phyloP scores from a whole-genome alignment of 2,113 vertebrate species.

The Hippolais icterina region DNA sequence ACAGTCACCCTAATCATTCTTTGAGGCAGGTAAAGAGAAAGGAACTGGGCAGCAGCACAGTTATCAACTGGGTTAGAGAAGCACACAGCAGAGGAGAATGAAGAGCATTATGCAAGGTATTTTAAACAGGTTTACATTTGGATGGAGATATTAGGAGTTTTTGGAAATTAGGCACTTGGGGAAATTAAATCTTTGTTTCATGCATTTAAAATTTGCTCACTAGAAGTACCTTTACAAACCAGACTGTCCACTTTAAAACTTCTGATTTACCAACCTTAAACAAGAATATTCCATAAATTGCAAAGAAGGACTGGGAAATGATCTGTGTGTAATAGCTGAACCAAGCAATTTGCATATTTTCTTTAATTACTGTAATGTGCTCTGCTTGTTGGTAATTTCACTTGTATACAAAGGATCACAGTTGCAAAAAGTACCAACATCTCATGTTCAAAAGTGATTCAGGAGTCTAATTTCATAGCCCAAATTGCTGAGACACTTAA shows the following conservation, averaged over 20 bases:
- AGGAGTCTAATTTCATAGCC: not conserved
- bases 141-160: not conserved
- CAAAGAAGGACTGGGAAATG: not conserved
- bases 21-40: not conserved
- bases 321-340: constrained; percentile 15
- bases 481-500: not conserved
- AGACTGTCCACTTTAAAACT: not conserved
- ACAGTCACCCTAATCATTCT: not conserved
- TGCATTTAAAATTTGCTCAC: not conserved
- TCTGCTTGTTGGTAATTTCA: not conserved
- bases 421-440: not conserved
- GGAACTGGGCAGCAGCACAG: not conserved
- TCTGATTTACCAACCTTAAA: not conserved
- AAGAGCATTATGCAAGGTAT: not conserved
- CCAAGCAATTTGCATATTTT: constrained; percentile 21
- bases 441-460: not conserved
- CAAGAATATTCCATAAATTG: not conserved
- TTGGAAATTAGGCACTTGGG: not conserved
- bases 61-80: not conserved
- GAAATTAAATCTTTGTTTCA: not conserved
- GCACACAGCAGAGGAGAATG: not conserved
- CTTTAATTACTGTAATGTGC: not conserved
- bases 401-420: not conserved
- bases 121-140: not conserved
- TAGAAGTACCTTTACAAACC: not conserved